These are phyloP conservation scores for Drosophila ercepeae DNA, from an alignment of 1,140 invertebrate genomes.

Conservation along the genomic window DNA sequence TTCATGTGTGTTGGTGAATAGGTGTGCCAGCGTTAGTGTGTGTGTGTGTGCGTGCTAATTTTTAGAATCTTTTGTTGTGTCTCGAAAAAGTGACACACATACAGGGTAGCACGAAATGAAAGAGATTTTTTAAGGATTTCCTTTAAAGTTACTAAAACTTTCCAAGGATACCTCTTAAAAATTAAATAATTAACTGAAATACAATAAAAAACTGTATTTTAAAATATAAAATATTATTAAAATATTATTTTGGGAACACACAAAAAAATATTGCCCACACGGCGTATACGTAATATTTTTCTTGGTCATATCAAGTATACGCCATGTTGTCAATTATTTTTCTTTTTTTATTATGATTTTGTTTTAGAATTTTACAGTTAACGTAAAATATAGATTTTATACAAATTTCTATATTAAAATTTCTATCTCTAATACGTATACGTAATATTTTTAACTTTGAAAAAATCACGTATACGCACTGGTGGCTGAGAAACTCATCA, in stretches of 20 bases:
- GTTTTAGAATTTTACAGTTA: no score
- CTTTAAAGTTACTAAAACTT: not conserved
- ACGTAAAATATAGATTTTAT: no score
- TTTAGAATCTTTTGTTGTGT: conserved; percentile 69
- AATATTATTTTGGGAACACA: no score
- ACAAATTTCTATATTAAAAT: not conserved
- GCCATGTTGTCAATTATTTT: no score
- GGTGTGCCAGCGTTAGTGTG: conserved; percentile 9
- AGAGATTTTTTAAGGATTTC: conserved; percentile 9
- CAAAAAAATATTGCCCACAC: no score
- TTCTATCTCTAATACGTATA: no score
- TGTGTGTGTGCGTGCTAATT: conserved; percentile 68
- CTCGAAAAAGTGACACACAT: conserved; percentile 51
- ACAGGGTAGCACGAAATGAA: conserved; percentile 8
- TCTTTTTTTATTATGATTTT: no score
- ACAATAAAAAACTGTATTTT: not conserved
- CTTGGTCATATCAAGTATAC: no score
- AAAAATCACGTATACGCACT: not conserved
- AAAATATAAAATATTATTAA: not conserved
- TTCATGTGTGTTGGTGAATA: conserved; percentile 1
- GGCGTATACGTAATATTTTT: not conserved
- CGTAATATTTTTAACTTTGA: no score
- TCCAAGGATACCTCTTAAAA: not conserved
- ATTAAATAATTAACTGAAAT: not conserved
- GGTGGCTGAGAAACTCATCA: not conserved